A percentile compares a stretch with the other conserved stretches of the same genome.
Evolutionary conservation across 2,113 vertebrate species (phyloP).

Genomic region (Lamprotornis superbus): DNA sequence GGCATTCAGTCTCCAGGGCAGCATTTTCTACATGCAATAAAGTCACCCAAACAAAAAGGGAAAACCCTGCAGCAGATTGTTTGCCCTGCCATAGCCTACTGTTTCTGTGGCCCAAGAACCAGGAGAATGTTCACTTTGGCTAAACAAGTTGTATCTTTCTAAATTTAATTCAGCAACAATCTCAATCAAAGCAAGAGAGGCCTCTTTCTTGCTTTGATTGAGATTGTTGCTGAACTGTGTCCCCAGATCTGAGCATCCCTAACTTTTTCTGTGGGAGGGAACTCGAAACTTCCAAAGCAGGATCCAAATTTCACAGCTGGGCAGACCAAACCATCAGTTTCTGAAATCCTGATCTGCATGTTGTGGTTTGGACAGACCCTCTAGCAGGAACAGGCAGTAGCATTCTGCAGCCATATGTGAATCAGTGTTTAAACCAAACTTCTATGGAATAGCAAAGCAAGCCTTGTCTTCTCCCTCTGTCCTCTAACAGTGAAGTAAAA

Average conservation of each 20-base stretch:
- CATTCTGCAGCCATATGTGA: background rate
- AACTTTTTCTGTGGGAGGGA: background rate
- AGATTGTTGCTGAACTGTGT: background rate
- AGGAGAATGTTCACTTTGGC: background rate
- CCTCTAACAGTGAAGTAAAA: background rate
- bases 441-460: background rate
- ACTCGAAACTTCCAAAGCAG: background rate
- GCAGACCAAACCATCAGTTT: slow-evolving; percentile 43
- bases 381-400: background rate
- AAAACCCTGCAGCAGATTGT: background rate
- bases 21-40: background rate
- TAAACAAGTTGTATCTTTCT: background rate
- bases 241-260: background rate
- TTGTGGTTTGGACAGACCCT: slow-evolving; percentile 52
- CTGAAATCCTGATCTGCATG: slow-evolving; percentile 45
- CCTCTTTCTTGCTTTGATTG: background rate
- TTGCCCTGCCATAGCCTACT: background rate
- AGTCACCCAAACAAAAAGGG: background rate
- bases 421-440: background rate
- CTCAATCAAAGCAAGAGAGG: background rate
- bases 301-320: slow-evolving; percentile 60
- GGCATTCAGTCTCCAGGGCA: background rate
- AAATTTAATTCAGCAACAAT: background rate
- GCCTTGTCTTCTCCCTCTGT: background rate
- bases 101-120: background rate